phyloP scores from a whole-genome alignment of 2,113 vertebrate genomes.

The Eidolon helvum region DNA sequence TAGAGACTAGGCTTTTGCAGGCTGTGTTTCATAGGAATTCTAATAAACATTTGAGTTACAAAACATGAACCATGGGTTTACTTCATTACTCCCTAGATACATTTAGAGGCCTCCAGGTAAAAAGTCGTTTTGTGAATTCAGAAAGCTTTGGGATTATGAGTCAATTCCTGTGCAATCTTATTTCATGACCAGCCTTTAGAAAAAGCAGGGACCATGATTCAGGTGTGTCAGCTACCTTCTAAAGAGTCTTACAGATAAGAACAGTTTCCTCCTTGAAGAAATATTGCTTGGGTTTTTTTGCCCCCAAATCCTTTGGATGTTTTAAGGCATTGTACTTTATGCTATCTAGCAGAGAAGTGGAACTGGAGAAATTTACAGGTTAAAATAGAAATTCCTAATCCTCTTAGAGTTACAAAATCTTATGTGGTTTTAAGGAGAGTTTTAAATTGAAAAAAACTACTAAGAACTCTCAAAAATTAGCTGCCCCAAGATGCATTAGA shows the following conservation, averaged over 20 bases:
- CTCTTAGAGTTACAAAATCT: neutral
- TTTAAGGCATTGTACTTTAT: neutral
- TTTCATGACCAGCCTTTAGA: neutral
- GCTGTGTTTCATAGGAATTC: neutral
- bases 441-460: conserved; percentile 12
- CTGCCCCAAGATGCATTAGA: neutral
- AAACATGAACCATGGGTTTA: neutral
- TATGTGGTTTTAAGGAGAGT: neutral
- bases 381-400: neutral
- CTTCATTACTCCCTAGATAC: conserved; percentile 11
- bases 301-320: neutral
- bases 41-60: conserved; percentile 7
- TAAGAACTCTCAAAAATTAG: conserved; percentile 7
- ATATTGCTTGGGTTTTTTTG: neutral
- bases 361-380: neutral
- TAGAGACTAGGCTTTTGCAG: conserved; percentile 19
- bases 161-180: neutral
- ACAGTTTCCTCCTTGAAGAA: neutral
- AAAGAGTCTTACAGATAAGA: neutral
- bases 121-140: conserved; percentile 44
- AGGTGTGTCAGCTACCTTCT: neutral
- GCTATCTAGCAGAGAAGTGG: neutral
- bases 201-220: neutral
- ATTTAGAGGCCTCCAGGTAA: neutral
- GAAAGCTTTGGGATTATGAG: neutral